Evolutionary conservation across 2,888 invertebrate genomes (phyloP).

Genomic region (Cosmia trapezina): DNA sequence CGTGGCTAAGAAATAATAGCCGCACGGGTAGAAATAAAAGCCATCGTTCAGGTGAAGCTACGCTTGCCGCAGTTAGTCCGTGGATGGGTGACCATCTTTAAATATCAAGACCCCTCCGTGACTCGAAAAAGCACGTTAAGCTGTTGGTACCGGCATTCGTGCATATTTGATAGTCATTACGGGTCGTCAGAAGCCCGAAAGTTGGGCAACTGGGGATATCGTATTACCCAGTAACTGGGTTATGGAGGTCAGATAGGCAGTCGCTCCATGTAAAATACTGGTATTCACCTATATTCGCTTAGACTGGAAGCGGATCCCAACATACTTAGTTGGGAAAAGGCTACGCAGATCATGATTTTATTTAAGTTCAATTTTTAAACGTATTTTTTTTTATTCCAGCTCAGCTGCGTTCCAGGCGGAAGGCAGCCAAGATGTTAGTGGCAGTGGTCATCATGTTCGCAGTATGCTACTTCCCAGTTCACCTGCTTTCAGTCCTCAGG

Average conservation of each 20-base stretch:
- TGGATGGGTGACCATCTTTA: too few relatives aligned
- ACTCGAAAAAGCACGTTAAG: too few relatives aligned
- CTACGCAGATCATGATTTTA: not conserved
- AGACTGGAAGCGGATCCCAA: not conserved
- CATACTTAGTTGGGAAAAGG: not conserved
- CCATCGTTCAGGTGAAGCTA: too few relatives aligned
- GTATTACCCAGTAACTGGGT: not conserved
- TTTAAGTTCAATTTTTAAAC: not conserved
- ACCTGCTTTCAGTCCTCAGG: constrained; percentile 94
- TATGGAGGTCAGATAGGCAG: not conserved
- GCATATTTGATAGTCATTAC: too few relatives aligned
- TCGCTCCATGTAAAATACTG: too few relatives aligned
- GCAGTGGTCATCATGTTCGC: constrained; percentile 97
- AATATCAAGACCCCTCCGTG: too few relatives aligned
- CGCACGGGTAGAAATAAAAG: too few relatives aligned
- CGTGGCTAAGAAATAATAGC: too few relatives aligned
- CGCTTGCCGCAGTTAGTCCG: too few relatives aligned
- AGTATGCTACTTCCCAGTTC: constrained; percentile 97
- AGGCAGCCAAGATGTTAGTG: constrained; percentile 98
- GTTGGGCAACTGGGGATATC: not conserved
- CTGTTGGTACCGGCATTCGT: too few relatives aligned
- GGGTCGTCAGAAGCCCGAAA: not conserved
- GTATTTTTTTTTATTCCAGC: constrained; percentile 85
- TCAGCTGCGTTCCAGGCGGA: constrained; percentile 93
- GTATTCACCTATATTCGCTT: not conserved